phyloP scores from a whole-genome alignment of 2,113 vertebrate species.

The Corythornis cristatus region DNA sequence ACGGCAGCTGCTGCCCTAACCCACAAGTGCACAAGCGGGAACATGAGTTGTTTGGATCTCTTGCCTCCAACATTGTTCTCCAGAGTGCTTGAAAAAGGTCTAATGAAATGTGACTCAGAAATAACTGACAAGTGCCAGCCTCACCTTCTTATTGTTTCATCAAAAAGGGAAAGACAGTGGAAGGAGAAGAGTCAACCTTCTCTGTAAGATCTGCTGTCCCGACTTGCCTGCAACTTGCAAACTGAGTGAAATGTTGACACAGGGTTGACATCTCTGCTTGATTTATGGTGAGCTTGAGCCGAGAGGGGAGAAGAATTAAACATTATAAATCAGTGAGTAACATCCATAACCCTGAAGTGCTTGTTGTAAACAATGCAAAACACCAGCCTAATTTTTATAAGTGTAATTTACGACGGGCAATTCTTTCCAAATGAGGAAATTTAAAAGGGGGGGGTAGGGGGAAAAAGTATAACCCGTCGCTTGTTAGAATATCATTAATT shows the following conservation, averaged over 20 bases:
- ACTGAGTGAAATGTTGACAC: slow-evolving; percentile 73
- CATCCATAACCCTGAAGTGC: slow-evolving; percentile 47
- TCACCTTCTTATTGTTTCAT: slow-evolving; percentile 80
- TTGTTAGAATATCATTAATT: slow-evolving; percentile 28
- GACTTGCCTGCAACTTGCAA: slow-evolving; percentile 73
- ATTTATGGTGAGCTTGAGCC: slow-evolving; percentile 57
- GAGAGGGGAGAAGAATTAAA: slow-evolving; percentile 21
- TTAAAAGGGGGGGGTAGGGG: not conserved
- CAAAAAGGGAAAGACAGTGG: slow-evolving; percentile 57
- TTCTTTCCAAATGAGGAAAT: slow-evolving; percentile 69
- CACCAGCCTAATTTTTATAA: slow-evolving; percentile 44
- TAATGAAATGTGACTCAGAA: slow-evolving; percentile 79
- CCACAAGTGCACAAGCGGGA: slow-evolving; percentile 53
- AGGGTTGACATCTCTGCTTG: slow-evolving; percentile 65
- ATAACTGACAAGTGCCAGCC: slow-evolving; percentile 75
- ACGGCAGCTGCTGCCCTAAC: not conserved
- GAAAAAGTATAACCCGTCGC: not conserved
- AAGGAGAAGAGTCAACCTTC: slow-evolving; percentile 48
- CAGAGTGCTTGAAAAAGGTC: slow-evolving; percentile 63
- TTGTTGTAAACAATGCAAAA: slow-evolving; percentile 52
- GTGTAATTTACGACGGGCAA: slow-evolving; percentile 53
- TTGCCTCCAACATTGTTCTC: slow-evolving; percentile 62
- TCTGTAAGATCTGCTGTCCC: slow-evolving; percentile 64
- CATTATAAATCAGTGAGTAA: slow-evolving; percentile 63
- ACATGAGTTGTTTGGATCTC: slow-evolving; percentile 53